Evolutionary conservation across 2,888 invertebrate species (phyloP), one percentile per base, ranked within the genome.

Genomic region (Cephus spinipes): DNA sequence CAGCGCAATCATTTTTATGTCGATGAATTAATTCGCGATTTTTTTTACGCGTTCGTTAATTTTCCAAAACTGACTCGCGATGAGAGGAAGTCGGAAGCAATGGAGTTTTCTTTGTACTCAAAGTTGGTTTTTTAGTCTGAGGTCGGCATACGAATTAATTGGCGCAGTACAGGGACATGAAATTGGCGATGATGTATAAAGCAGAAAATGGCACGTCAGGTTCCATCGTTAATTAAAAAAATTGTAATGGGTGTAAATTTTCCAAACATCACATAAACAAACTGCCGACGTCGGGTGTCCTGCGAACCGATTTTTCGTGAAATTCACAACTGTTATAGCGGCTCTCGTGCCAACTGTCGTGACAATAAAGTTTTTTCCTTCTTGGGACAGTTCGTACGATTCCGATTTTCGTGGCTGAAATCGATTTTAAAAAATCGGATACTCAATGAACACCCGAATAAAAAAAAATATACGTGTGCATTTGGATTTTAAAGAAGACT

Each of bases 401-500:
- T 55, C 55, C 55, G 55, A 55, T 55, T 55, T 23, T 55, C 15
- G 23, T 55, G 55, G 55, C 55, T 55, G 23, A 55, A 23, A 55
- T 55, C 55, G 55, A 76, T 35, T 31, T 31, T 3, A 74, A 84
- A 80, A 81, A 81, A 81, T 71, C 79, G 84, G 83, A 84, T 85
- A 85, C 84, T 84, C 84, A 80, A 83, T 82, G 81, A 83, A 74
- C 73, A 79, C 55, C 6, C 31, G 73, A 40, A 11, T 76, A 12
- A 15, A 35, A 35, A 35, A 68, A 32, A 68, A 78, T 76, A 82
- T 79, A 81, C 78, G 79, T 80, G 83, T 85, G 85, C 85, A 84
- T 86, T 86, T 84, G 83, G 83, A 84, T 82, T 83, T 81, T 82
- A 85, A 55, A 9, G 23, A 87, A 87, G 87, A 87, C 87, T 87